Evolutionary conservation across 2,797 vertebrate genomes (phyloP).

Genomic region (Spinus olivaceus): DNA sequence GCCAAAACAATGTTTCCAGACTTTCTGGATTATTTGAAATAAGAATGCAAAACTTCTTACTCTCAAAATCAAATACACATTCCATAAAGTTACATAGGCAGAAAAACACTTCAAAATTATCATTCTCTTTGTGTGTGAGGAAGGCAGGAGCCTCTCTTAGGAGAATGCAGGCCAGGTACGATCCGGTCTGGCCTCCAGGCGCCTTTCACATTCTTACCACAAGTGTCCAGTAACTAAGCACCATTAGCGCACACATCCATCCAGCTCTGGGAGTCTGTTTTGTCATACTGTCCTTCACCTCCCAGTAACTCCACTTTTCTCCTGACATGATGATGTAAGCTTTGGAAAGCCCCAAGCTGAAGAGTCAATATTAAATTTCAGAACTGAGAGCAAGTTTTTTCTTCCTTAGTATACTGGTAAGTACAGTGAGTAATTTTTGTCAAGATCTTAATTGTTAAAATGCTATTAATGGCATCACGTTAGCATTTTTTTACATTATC

Average conservation of each 20-base stretch:
- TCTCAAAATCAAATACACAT: accelerated
- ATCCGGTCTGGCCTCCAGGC: not conserved
- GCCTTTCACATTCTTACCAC: not conserved
- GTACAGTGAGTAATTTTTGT: accelerated
- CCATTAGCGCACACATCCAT: not conserved
- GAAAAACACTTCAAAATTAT: not conserved
- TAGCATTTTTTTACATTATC: not conserved
- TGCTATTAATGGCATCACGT: not conserved
- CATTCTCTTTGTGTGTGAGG: not conserved
- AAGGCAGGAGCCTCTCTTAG: not conserved
- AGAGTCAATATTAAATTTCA: not conserved
- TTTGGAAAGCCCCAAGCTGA: not conserved
- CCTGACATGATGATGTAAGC: not conserved
- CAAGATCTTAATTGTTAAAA: not conserved
- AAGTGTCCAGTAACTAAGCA: not conserved
- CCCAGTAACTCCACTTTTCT: not conserved
- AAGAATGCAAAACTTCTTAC: not conserved
- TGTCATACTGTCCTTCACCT: not conserved
- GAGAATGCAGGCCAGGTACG: not conserved
- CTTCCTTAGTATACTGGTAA: not conserved
- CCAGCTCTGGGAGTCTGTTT: not conserved
- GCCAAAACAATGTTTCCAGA: not conserved
- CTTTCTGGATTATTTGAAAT: not conserved
- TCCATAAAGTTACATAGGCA: not conserved
- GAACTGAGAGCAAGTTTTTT: not conserved